Conservation (phyloP, 2,888 invertebrate species). For the Tenthredo scrophulariae region DNA sequence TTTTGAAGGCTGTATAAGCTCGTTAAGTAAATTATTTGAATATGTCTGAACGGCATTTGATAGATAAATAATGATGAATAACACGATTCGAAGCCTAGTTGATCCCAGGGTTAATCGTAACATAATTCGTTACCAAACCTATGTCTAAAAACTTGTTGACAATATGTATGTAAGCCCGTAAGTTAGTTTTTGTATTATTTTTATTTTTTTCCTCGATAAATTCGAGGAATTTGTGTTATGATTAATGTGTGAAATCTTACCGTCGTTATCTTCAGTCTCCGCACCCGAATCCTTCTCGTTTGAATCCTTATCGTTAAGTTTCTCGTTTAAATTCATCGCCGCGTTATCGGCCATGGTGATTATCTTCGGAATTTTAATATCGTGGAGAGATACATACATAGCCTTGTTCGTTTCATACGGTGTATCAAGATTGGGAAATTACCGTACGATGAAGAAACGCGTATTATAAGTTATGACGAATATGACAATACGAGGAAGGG, state of each 20-base stretch:
- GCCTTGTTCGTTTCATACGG: conserved; percentile 41
- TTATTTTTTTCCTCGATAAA: background rate
- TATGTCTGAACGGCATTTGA: background rate
- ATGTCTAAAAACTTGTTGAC: background rate
- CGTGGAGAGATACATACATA: conserved; percentile 4
- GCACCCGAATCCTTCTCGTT: conserved; percentile 8
- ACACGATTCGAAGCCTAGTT: background rate
- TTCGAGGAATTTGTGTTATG: background rate
- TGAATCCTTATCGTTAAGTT: background rate
- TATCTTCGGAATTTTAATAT: background rate
- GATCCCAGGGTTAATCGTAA: no score
- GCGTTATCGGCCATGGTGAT: conserved; percentile 18
- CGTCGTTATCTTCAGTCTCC: conserved; percentile 38
- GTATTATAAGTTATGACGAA: background rate
- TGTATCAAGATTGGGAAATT: background rate
- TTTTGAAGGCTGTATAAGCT: background rate
- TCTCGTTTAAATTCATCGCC: background rate
- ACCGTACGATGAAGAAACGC: background rate
- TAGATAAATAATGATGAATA: background rate
- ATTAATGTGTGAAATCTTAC: background rate
- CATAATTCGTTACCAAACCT: background rate
- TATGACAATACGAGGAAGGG: conserved; percentile 12
- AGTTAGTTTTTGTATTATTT: background rate
- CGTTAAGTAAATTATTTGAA: no score
- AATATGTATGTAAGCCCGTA: background rate